Conservation (phyloP, 2,797 vertebrate genomes). For the Pangasius mekongensis region DNA sequence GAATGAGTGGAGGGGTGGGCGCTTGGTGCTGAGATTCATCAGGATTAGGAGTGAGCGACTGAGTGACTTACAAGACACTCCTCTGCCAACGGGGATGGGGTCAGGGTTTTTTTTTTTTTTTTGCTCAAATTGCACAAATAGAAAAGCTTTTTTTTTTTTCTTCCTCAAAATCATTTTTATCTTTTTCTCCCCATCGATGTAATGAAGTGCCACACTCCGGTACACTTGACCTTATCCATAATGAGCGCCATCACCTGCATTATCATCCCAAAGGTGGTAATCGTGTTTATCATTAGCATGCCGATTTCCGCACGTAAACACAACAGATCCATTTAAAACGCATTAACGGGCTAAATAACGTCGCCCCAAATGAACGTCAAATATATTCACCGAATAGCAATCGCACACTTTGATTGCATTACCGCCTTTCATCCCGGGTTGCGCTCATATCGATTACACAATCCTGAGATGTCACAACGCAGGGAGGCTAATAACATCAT, state of each 20-base stretch:
- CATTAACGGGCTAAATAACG: slow-evolving; percentile 44
- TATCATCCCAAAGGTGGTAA: slow-evolving; percentile 43
- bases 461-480: neutral
- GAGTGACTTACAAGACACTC: slow-evolving; percentile 33
- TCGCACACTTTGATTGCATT: slow-evolving; percentile 36
- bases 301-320: slow-evolving; percentile 43
- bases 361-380: slow-evolving; percentile 16
- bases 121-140: neutral
- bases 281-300: slow-evolving; percentile 56
- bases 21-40: slow-evolving; percentile 70
- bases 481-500: neutral
- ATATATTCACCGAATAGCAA: slow-evolving; percentile 39
- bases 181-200: neutral
- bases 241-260: slow-evolving; percentile 55
- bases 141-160: neutral
- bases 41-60: slow-evolving; percentile 73
- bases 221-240: slow-evolving; percentile 44
- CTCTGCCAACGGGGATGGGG: slow-evolving; percentile 63
- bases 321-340: slow-evolving; percentile 56
- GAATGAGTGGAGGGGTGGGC: neutral
- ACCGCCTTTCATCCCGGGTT: neutral
- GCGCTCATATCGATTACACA: neutral
- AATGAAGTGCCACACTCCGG: slow-evolving; percentile 20
- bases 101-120: too few relatives aligned
- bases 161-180: neutral